These are phyloP conservation scores for Meleagris gallopavo DNA, from an alignment of 2,113 vertebrate species.

Conservation along the genomic window DNA sequence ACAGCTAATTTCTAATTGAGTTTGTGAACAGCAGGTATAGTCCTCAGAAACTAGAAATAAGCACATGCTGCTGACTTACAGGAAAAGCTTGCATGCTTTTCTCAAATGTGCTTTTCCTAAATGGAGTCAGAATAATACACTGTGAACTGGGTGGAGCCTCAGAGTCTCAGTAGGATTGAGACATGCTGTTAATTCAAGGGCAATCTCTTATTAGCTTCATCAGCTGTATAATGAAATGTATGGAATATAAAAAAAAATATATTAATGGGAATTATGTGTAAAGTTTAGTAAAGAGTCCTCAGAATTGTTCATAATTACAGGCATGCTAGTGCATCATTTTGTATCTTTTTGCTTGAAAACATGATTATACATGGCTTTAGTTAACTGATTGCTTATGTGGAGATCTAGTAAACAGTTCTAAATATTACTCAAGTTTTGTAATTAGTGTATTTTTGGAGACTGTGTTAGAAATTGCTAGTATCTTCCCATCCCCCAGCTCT, in stretches of 20 bases:
- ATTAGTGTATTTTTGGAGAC: slow-evolving; percentile 18
- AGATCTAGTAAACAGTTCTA: not conserved
- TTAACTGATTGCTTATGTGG: not conserved
- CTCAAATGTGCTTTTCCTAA: not conserved
- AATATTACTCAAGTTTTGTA: not conserved
- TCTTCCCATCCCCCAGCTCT: slow-evolving; percentile 65
- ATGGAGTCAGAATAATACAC: not conserved
- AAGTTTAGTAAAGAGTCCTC: not conserved
- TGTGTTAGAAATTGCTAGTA: slow-evolving; percentile 52
- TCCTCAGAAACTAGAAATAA: not conserved
- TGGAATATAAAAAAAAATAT: not conserved
- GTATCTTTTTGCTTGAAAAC: not conserved
- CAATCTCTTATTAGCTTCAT: not conserved
- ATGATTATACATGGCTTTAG: not conserved
- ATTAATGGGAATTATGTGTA: not conserved
- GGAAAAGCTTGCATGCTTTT: not conserved
- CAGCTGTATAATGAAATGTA: slow-evolving; percentile 21
- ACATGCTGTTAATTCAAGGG: slow-evolving; percentile 37
- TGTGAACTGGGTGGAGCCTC: slow-evolving; percentile 23
- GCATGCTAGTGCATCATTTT: not conserved
- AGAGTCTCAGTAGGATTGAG: not conserved
- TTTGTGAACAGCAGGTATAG: not conserved
- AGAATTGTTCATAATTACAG: not conserved
- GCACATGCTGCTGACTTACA: not conserved
- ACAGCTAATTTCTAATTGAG: not conserved